Base-by-base conservation (phyloP, 2,888 invertebrate species). In the Polydrusus pterygomalis region DNA sequence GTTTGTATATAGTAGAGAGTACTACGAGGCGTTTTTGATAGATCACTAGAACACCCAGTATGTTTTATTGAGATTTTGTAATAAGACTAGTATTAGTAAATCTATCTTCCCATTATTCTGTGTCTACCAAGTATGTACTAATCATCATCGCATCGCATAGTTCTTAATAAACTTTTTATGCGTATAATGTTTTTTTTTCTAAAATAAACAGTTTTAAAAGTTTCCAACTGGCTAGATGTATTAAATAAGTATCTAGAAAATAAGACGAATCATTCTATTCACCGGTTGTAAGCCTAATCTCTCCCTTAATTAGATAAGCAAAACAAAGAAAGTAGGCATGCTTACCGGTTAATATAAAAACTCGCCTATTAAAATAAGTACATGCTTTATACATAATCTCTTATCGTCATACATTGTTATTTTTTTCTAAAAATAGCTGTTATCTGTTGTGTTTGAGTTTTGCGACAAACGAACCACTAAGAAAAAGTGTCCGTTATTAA, bases 141-240 rank as follows among this genome's bases (percentile, higher is more conserved):
- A 51, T 47, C 47, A 11, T 62, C 67, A 62, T 70, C 34, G n/a
- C 2, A 3, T 1, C 25, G 13, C 25, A 70, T 25, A 43, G 58
- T 47, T 38, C 47, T 62, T 62, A 70, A 70, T 70, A 70, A 70
- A 70, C 30, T 49, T 70, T 60, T 62, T 47, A 62, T 62, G 49
- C 70, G 11, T 60, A 38, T 11, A 25, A 2, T 2, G 5, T 25
- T 1, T 20, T 51, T 51, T 25, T 54, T 54, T 25, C 25, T 25
- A 25, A 25, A 25, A 25, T 25, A 25, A 25, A 25, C 25, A 25
- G 25, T 25, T 25, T 25, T 25, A 25, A 25, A 25, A 25, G 25
- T 25, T 25, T 25, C 5, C 25, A 25, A 5, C 5, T 25, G 2
- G 25, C 25, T 25, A 25, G 1, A 25, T n/a, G n/a, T n/a, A n/a